Evolutionary conservation across 2,113 vertebrate genomes (phyloP).

Genomic region (Haplochromis vanheusdeni): DNA sequence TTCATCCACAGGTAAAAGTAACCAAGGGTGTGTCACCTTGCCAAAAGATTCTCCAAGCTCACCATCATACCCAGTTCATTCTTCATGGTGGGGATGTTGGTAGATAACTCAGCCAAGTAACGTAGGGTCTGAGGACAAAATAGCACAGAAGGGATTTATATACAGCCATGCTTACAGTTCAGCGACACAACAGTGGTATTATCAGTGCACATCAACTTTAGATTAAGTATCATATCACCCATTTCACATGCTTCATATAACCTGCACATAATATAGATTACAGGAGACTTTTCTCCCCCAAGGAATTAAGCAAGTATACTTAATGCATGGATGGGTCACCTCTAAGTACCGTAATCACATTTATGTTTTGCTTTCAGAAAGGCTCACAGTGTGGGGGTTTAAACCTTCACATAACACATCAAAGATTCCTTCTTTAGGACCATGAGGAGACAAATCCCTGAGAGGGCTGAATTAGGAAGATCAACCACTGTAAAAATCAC

Average conservation of each 20-base stretch:
- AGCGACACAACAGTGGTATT: fast-evolving
- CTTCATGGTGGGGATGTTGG: constrained; percentile 66
- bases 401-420: not conserved
- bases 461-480: not conserved
- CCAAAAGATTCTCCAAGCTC: constrained; percentile 68
- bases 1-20: not conserved
- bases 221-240: not conserved
- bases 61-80: constrained; percentile 75
- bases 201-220: not conserved
- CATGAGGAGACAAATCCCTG: not conserved
- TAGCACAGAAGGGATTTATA: not conserved
- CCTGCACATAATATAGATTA: not conserved
- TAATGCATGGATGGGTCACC: not conserved
- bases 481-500: not conserved
- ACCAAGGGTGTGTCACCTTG: constrained; percentile 33
- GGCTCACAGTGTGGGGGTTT: not conserved
- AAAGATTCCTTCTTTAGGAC: not conserved
- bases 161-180: not conserved
- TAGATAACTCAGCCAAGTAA: constrained; percentile 70
- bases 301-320: not conserved
- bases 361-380: not conserved
- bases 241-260: not conserved
- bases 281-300: not conserved
- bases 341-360: not conserved
- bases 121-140: constrained; percentile 56